Percentiles rank a stretch among this genome's conserved stretches.
Conservation (phyloP, 1,140 invertebrate species). For the Bombus soroeensis region DNA sequence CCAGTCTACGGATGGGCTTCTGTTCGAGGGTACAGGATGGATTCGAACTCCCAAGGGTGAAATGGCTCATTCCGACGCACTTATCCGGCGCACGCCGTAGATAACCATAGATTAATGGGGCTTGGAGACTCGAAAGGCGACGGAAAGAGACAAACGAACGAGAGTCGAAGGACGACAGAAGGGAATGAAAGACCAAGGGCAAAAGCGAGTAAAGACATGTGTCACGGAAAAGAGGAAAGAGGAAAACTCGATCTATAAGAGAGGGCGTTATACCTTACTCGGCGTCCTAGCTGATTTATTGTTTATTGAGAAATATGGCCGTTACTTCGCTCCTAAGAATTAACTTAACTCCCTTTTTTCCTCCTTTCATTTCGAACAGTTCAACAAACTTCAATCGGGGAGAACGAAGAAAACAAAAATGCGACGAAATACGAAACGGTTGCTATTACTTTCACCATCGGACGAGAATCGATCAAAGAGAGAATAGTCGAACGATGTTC, state of each 20-base stretch:
- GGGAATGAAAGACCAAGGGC: conserved; percentile 30
- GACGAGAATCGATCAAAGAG: background rate
- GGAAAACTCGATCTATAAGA: conserved; percentile 68
- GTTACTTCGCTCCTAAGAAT: conserved; percentile 69
- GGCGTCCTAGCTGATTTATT: conserved; percentile 78
- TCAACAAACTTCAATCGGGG: conserved; percentile 13
- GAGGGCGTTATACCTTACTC: conserved; percentile 71
- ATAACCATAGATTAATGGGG: conserved; percentile 83
- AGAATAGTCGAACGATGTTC: conserved; percentile 7
- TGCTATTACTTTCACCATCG: background rate
- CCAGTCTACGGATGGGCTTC: conserved; percentile 70
- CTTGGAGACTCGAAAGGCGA: conserved; percentile 69
- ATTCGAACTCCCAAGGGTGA: conserved; percentile 80
- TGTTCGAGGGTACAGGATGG: conserved; percentile 72
- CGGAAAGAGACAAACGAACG: conserved; percentile 48
- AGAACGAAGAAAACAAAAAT: background rate
- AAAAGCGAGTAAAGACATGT: conserved; percentile 40
- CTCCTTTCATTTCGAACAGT: conserved; percentile 43
- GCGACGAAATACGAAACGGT: background rate
- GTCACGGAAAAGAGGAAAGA: conserved; percentile 47
- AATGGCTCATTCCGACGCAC: conserved; percentile 81
- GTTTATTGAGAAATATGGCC: conserved; percentile 82
- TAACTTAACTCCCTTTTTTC: conserved; percentile 73
- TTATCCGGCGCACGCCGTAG: conserved; percentile 80
- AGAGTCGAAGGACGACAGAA: conserved; percentile 12